These are phyloP conservation scores for Sphaerophoria rueppellii DNA, from an alignment of 2,888 invertebrate genomes.

Conservation along the genomic window DNA sequence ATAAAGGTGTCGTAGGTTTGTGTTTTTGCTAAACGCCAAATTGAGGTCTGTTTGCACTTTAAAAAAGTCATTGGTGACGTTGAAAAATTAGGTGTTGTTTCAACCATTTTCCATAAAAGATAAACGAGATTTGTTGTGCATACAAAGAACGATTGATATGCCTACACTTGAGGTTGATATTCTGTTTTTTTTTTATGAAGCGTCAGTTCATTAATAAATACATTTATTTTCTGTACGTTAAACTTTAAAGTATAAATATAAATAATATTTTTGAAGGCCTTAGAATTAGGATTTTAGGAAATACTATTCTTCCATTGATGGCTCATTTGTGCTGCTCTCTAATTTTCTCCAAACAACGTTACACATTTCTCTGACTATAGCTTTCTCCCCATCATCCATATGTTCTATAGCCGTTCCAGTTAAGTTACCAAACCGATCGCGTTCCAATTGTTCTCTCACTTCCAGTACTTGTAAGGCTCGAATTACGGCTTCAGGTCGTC, in stretches of 20 bases:
- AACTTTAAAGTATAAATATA: no score
- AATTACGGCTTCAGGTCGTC: conserved; percentile 95
- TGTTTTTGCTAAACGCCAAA: conserved; percentile 38
- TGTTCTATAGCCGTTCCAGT: conserved; percentile 83
- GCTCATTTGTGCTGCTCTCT: conserved; percentile 90
- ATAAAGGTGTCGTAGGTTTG: conserved; percentile 27
- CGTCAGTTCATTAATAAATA: no score
- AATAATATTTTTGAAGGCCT: no score
- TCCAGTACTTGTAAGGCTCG: conserved; percentile 96
- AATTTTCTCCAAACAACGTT: conserved; percentile 96
- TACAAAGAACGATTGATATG: no score
- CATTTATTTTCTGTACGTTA: no score
- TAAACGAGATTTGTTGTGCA: no score
- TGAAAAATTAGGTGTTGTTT: no score
- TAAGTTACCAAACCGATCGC: conserved; percentile 84
- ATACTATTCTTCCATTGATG: conserved; percentile 73
- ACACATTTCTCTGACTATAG: conserved; percentile 97
- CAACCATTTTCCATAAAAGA: no score
- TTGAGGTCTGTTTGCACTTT: neutral
- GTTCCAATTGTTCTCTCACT: conserved; percentile 93
- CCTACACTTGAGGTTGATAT: no score
- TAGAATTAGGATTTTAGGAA: no score
- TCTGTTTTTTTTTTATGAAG: no score
- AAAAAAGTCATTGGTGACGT: no score
- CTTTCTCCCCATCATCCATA: conserved; percentile 94